A percentile compares a stretch with the other conserved stretches of the same genome.
These are phyloP conservation scores for Parnassius apollo DNA, from an alignment of 2,888 invertebrate species.

Conservation along the genomic window DNA sequence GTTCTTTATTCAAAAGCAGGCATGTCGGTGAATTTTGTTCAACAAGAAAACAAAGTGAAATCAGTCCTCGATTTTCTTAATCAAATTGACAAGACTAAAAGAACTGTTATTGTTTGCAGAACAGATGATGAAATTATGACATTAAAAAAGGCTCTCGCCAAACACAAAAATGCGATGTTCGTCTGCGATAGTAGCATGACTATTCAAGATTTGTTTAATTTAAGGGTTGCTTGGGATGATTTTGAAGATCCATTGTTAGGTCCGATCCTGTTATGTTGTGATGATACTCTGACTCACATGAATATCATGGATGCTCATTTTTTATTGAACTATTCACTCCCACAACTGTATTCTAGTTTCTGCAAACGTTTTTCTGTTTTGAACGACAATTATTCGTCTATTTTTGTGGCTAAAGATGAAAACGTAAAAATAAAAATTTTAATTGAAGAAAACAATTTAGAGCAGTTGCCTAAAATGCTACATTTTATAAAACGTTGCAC, in stretches of 20 bases:
- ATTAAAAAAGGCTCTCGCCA: slow-evolving; percentile 47
- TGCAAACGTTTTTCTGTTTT: slow-evolving; percentile 85
- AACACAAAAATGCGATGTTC: slow-evolving; percentile 48
- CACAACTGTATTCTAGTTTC: slow-evolving; percentile 84
- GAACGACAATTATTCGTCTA: slow-evolving; percentile 80
- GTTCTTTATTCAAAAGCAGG: slow-evolving; percentile 84
- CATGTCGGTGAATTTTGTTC: slow-evolving; percentile 58
- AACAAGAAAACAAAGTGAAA: slow-evolving; percentile 63
- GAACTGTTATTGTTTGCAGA: slow-evolving; percentile 84
- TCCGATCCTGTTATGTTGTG: slow-evolving; percentile 85
- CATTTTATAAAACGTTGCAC: slow-evolving; percentile 79
- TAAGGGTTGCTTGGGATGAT: slow-evolving; percentile 61
- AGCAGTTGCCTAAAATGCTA: slow-evolving; percentile 82
- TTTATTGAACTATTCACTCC: slow-evolving; percentile 87
- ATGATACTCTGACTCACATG: slow-evolving; percentile 82
- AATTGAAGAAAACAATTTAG: slow-evolving; percentile 80
- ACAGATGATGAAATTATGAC: slow-evolving; percentile 77
- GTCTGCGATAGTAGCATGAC: slow-evolving; percentile 59
- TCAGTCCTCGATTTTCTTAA: slow-evolving; percentile 73
- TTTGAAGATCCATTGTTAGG: slow-evolving; percentile 63
- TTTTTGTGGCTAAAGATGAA: slow-evolving; percentile 48
- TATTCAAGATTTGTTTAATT: slow-evolving; percentile 59
- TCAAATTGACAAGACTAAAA: slow-evolving; percentile 63
- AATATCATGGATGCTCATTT: slow-evolving; percentile 83
- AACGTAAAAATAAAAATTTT: slow-evolving; percentile 74